Evolutionary conservation across 2,888 invertebrate species (phyloP), one percentile per base, ranked within the genome.

Genomic region (Perithous albicinctus): DNA sequence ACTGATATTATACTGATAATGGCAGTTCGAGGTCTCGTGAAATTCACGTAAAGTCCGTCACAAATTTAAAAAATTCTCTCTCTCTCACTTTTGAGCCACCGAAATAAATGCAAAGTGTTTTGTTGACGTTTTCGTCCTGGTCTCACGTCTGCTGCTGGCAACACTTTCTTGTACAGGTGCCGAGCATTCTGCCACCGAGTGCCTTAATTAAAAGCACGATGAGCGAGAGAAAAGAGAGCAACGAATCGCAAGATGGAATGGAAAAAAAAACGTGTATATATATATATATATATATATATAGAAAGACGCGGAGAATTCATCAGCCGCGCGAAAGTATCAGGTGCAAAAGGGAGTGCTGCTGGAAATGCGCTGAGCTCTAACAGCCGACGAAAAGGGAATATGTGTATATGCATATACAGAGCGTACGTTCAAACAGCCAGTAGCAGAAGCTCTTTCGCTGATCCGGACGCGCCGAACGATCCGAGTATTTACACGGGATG

Each of bases 401-500:
- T 41, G 64, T 41, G 12, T 46, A 18, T 67, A 59, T 29, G 56
- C 63, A 18, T 23, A 74, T n/a, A n/a, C n/a, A n/a, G n/a, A 43
- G 4, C 43, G 43, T 3, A 51, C 63, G 23, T 20, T 26, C 73
- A 48, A 69, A 29, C 56, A 29, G 70, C n/a, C 74, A 56, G 70
- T 59, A 61, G 67, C 76, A 72, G 75, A 70, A 80, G 72, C 76
- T 80, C 76, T 67, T 70, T 70, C 54, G 75, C 29, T 63, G n/a
- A 66, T 79, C 76, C 77, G 54, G 69, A 51, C 32, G 23, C 48
- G 23, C 48, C 35, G 70, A 38, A 69, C 51, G 66, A 51, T 38
- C 69, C 46, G 86, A 88, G 88, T 89, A 91, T 91, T 91, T 91
- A 91, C 88, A 88, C 87, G 86, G 87, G 84, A 91, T 92, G 92